Conservation (phyloP, 2,797 vertebrate genomes). For the Tapirus indicus region DNA sequence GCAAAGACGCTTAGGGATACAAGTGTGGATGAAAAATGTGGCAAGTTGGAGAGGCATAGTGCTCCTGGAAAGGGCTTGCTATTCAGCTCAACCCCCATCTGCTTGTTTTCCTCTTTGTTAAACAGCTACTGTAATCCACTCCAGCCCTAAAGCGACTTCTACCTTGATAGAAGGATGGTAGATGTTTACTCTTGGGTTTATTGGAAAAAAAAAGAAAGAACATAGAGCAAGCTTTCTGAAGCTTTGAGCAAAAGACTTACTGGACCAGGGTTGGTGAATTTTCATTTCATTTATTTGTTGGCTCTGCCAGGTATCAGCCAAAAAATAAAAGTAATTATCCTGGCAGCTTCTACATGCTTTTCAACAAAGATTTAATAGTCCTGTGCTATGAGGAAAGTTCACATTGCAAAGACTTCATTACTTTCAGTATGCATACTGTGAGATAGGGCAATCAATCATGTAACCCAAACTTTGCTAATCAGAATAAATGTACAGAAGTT, state of each 20-base stretch:
- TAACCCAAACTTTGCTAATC: conserved; percentile 42
- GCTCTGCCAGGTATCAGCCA: background rate
- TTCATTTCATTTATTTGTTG: conserved; percentile 21
- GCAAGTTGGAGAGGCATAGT: accelerated
- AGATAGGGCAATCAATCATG: conserved; percentile 23
- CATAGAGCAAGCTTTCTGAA: background rate
- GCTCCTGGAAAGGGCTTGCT: background rate
- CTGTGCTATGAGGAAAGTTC: background rate
- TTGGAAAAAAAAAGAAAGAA: background rate
- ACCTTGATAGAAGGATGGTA: background rate
- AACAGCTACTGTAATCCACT: background rate
- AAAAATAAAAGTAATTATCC: conserved; percentile 47
- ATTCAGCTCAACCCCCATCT: background rate
- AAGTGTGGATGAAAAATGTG: too few relatives aligned
- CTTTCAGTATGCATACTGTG: background rate
- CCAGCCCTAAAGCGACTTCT: background rate
- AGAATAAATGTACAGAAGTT: conserved; percentile 15
- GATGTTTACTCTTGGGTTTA: background rate
- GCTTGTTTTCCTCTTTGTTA: background rate
- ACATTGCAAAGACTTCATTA: conserved; percentile 31
- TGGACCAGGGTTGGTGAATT: background rate
- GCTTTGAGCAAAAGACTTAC: background rate
- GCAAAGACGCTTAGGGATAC: background rate
- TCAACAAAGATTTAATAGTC: conserved; percentile 49
- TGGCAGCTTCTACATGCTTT: background rate